These are phyloP conservation scores for Dicentrarchus labrax DNA, from an alignment of 2,113 vertebrate genomes.

Conservation along the genomic window DNA sequence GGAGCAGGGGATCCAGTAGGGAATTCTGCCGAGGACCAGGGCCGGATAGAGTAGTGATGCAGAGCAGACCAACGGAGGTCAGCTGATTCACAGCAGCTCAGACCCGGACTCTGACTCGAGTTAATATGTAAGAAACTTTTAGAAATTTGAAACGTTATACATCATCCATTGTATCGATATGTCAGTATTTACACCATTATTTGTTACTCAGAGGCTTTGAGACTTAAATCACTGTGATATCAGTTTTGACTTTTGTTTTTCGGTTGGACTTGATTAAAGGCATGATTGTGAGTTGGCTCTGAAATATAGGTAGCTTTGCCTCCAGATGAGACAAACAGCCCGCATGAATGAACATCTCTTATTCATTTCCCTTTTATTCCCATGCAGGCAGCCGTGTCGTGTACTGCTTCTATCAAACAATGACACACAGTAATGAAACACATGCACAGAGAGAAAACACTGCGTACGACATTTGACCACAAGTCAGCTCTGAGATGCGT, in stretches of 20 bases:
- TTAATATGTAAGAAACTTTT: too few relatives aligned
- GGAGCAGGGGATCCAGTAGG: too few relatives aligned
- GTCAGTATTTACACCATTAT: too few relatives aligned
- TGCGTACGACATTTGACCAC: slow-evolving; percentile 53
- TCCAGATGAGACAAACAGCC: slow-evolving; percentile 25
- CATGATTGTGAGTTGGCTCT: neutral
- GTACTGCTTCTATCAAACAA: slow-evolving; percentile 66
- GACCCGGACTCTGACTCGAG: too few relatives aligned
- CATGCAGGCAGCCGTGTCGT: slow-evolving; percentile 25
- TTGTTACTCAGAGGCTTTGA: too few relatives aligned
- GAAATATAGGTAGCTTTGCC: neutral
- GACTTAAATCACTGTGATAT: too few relatives aligned
- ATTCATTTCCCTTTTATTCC: slow-evolving; percentile 57
- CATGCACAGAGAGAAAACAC: slow-evolving; percentile 58
- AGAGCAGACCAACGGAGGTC: too few relatives aligned
- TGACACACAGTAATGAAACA: slow-evolving; percentile 71
- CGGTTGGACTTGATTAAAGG: neutral
- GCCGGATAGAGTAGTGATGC: too few relatives aligned
- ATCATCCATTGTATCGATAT: too few relatives aligned
- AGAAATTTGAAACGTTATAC: too few relatives aligned
- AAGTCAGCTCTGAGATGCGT: slow-evolving; percentile 58
- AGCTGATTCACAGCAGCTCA: too few relatives aligned
- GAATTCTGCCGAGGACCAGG: too few relatives aligned
- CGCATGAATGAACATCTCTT: slow-evolving; percentile 41
- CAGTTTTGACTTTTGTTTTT: neutral